Conservation (phyloP, 2,888 invertebrate species). For the Clusia tigrina region DNA sequence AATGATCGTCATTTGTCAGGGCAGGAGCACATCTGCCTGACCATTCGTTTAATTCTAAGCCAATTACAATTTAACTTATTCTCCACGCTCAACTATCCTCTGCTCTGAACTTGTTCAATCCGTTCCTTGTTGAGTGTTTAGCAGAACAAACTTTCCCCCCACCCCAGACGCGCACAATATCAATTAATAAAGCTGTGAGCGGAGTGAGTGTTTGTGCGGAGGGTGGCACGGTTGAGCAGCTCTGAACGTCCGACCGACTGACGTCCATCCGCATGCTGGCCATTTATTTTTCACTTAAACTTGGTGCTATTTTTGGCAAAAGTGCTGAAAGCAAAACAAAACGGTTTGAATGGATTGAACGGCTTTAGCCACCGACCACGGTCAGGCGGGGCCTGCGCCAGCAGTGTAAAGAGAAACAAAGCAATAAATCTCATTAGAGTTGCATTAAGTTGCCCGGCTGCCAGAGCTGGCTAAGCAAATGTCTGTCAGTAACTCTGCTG, state of each 20-base stretch:
- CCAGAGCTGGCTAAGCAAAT: background rate
- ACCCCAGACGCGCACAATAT: slow-evolving; percentile 1
- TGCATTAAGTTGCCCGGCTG: background rate
- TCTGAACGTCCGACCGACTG: slow-evolving; percentile 31
- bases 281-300: background rate
- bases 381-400: background rate
- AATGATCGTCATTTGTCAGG: too few relatives aligned
- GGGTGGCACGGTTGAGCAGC: too few relatives aligned
- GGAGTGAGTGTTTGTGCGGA: slow-evolving; percentile 27
- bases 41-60: too few relatives aligned
- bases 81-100: too few relatives aligned
- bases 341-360: background rate
- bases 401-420: background rate
- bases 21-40: too few relatives aligned
- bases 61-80: too few relatives aligned
- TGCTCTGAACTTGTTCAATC: too few relatives aligned
- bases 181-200: slow-evolving; percentile 40
- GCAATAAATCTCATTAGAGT: slow-evolving; percentile 6
- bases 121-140: too few relatives aligned
- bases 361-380: background rate
- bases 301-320: background rate
- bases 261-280: slow-evolving; percentile 28
- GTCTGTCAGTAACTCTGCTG: background rate
- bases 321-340: slow-evolving; percentile 4
- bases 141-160: background rate